Evolutionary conservation across 2,888 invertebrate species (phyloP).

Genomic region (Himalopsyche tibetana): DNA sequence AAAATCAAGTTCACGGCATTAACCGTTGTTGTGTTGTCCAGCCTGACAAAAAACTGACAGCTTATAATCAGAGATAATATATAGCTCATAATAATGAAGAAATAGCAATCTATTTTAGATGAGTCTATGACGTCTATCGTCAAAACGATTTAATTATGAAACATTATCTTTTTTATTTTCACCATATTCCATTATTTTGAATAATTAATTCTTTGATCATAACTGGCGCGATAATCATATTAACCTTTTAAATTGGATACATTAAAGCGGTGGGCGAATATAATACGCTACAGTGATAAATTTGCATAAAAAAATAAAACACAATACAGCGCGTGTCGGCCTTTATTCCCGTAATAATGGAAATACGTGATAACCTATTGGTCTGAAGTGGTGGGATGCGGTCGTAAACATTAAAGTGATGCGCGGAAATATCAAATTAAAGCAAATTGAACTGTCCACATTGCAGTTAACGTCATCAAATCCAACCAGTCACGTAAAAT

Average conservation of each 20-base stretch:
- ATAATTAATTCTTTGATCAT: slow-evolving; percentile 20
- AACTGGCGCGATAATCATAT: slow-evolving; percentile 7
- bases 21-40: no score
- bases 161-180: not conserved
- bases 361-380: slow-evolving; percentile 26
- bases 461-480: slow-evolving; percentile 24
- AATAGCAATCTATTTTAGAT: no score
- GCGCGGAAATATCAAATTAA: slow-evolving; percentile 24
- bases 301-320: slow-evolving; percentile 17
- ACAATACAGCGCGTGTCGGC: not conserved
- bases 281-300: slow-evolving; percentile 19
- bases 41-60: no score
- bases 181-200: not conserved
- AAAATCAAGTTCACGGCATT: no score
- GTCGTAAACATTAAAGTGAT: slow-evolving; percentile 4
- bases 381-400: not conserved
- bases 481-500: slow-evolving; percentile 14
- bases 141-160: no score
- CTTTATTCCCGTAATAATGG: slow-evolving; percentile 1
- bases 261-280: slow-evolving; percentile 20
- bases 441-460: slow-evolving; percentile 30
- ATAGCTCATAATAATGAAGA: no score
- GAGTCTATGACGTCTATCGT: no score
- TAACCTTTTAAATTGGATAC: slow-evolving; percentile 22
- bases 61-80: no score